phyloP scores from a whole-genome alignment of 2,888 invertebrate genomes.

The Ctenicera cuprea region DNA sequence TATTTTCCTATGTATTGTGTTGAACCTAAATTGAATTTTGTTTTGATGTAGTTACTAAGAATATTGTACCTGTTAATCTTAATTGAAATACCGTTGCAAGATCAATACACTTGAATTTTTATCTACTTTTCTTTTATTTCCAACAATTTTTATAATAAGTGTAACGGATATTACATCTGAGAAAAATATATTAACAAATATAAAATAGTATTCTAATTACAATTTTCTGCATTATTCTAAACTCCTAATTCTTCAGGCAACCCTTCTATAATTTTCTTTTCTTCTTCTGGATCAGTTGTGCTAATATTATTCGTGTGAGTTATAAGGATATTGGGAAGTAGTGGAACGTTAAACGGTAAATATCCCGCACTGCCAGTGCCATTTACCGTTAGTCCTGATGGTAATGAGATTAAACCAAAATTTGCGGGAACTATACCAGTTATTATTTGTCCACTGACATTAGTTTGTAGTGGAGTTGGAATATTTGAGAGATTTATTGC shows the following conservation, averaged over 20 bases:
- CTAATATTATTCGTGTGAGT: conserved; percentile 67
- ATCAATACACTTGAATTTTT: too few relatives aligned
- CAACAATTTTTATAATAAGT: too few relatives aligned
- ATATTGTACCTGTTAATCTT: too few relatives aligned
- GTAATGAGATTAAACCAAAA: conserved; percentile 64
- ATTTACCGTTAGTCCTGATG: conserved; percentile 41
- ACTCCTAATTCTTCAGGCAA: conserved; percentile 17
- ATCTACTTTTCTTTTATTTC: too few relatives aligned
- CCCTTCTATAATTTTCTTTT: conserved; percentile 59
- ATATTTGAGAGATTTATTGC: conserved; percentile 74
- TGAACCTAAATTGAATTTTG: too few relatives aligned
- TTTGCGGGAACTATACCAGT: conserved; percentile 74
- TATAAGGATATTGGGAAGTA: conserved; percentile 66
- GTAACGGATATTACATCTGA: too few relatives aligned
- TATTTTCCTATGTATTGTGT: too few relatives aligned
- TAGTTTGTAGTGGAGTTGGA: conserved; percentile 75
- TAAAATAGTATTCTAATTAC: too few relatives aligned
- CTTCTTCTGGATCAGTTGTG: conserved; percentile 62
- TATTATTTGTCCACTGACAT: conserved; percentile 74
- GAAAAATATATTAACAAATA: too few relatives aligned
- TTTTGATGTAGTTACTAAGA: too few relatives aligned
- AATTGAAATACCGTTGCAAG: too few relatives aligned
- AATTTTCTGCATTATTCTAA: background rate
- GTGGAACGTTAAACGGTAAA: conserved; percentile 33
- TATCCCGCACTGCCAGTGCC: background rate